Evolutionary conservation across 2,113 vertebrate species (phyloP).

Genomic region (Nibea coibor): DNA sequence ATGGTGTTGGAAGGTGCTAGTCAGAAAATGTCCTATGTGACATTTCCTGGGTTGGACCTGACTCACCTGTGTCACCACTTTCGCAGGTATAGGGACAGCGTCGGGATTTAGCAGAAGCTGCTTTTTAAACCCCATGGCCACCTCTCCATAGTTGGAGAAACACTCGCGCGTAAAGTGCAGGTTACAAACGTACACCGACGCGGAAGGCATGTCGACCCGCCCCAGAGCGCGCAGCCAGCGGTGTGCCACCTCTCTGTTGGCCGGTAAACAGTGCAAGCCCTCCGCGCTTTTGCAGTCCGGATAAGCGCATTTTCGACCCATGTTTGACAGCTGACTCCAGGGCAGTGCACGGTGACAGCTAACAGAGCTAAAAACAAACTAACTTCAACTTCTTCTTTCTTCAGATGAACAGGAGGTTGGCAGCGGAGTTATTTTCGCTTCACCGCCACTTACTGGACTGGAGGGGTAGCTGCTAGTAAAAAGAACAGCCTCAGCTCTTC

Average conservation of each 20-base stretch:
- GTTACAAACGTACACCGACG: slow-evolving; percentile 12
- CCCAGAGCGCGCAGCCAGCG: slow-evolving; percentile 7
- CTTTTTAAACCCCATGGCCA: slow-evolving; percentile 19
- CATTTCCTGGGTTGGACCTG: neutral
- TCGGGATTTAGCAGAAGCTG: slow-evolving; percentile 10
- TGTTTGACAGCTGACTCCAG: neutral
- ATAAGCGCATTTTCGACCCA: slow-evolving; percentile 5
- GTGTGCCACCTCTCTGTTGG: slow-evolving; percentile 2
- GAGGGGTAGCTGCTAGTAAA: too few relatives aligned
- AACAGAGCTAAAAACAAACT: slow-evolving; percentile 25
- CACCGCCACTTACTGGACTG: slow-evolving; percentile 7
- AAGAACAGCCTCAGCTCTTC: too few relatives aligned
- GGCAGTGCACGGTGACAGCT: neutral
- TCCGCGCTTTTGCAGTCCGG: slow-evolving; percentile 1
- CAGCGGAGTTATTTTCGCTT: neutral
- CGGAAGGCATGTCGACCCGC: neutral
- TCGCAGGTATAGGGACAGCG: neutral
- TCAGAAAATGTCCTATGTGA: too few relatives aligned
- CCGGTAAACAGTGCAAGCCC: neutral
- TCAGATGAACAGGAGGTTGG: neutral
- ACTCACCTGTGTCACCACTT: neutral
- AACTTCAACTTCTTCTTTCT: neutral
- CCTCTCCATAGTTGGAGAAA: slow-evolving; percentile 27
- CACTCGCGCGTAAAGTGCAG: slow-evolving; percentile 7
- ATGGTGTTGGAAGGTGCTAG: neutral